Evolutionary conservation across 2,888 invertebrate species (phyloP), one percentile per base, ranked within the genome.

Genomic region (Dasypolia templi): DNA sequence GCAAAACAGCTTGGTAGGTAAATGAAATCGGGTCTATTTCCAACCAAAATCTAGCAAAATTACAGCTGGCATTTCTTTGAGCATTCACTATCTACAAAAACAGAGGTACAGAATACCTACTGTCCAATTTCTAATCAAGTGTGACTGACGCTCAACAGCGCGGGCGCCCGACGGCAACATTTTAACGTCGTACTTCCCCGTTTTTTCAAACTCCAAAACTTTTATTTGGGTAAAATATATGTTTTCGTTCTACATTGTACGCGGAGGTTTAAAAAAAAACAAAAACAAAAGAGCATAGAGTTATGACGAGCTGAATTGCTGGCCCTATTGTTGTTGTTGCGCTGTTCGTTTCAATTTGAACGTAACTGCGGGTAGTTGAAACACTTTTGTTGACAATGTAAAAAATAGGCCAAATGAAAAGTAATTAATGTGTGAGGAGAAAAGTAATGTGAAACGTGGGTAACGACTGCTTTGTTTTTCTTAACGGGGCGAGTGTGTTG

Each of bases 201-300:
- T 79, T 84, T n/a, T 84, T 84, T 76, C 61, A 84, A 78, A 75
- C 75, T 76, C 71, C 67, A 58, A 80, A 84, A 80, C 75, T 86
- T 86, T 84, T 82, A 80, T 82, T 84, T 75, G 62, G 71, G 26
- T 68, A 68, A 84, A 84, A 86, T 82, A 75, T 78, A 63, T 82
- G 78, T 77, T 79, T 68, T 75, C 22, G 51, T 73, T 65, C 64
- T 51, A 85, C 65, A 85, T 83, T 81, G 83, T 86, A 51, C 53
- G 61, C n/a, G 19, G 72, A 64, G 75, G 76, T 78, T 80, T 68
- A 59, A 2, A 64, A 80, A 82, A 73, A 72, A 75, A 71, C 49
- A 65, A 76, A 81, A 84, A 85, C 84, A 85, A 85, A 86, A 72
- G 81, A 79, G 64, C 65, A 77, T 75, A 63, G 75, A 80, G 76